Evolutionary conservation across 2,797 vertebrate species (phyloP), one percentile per base, ranked within the genome.

Genomic region (Cryptoprocta ferox): DNA sequence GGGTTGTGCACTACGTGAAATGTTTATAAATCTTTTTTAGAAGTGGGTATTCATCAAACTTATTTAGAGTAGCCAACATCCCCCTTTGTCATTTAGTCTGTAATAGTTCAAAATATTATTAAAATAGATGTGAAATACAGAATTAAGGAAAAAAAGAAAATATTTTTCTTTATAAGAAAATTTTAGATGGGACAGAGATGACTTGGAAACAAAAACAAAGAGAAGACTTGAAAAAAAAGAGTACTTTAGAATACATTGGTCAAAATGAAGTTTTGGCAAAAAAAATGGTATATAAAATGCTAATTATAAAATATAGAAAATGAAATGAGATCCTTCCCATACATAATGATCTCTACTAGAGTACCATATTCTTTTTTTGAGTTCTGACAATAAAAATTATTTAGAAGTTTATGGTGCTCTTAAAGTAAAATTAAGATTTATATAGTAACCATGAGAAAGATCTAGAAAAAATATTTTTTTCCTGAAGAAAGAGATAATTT

Each of bases 91-190:
- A 66, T 61, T 70, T 86, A 84, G 19, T 21, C 96, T 86, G 61
- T 50, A 11, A 79, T 70, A 84, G 35, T 88, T 88, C 16, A 92
- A 88, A 92, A 42, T 65, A 65, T 68, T 76, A 39, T 73, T 88
- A 95, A 73, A 93, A 42, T 45, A 45, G 42, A 45, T 45, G 42
- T 45, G n/a, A 39, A 97, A 61, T 86, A 53, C 4, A 73, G 39
- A 93, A 93, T 68, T 90, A 73, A 82, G 8, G 78, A 75, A 75
- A 84, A 83, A 84, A 42, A n/a, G n/a, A 92, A 71, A 94, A 0
- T 82, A 12, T 30, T 95, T 66, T 35, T 30, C 6, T 56, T 83
- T 63, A 15, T 70, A 42, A 95, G 45, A 86, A 82, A 96, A 81
- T 89, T 89, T 30, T 65, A 87, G 13, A 82, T 35, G 32, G 1